Conservation (phyloP, 2,113 vertebrate genomes). For the Corvus moneduloides region DNA sequence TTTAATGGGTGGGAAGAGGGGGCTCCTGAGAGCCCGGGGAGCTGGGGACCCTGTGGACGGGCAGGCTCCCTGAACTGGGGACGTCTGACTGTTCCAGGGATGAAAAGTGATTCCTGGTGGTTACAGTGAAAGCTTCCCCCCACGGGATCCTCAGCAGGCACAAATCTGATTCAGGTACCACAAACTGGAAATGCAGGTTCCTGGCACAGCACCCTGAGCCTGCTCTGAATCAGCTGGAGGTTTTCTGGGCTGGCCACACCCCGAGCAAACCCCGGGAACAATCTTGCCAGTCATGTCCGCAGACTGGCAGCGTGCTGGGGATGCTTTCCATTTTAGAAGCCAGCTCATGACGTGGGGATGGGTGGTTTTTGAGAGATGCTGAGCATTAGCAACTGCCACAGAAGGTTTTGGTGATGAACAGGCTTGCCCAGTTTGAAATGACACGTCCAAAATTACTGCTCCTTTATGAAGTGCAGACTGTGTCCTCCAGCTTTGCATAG, state of each 20-base stretch:
- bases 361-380: not conserved
- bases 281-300: not conserved
- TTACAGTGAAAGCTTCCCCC: not conserved
- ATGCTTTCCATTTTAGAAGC: constrained; percentile 4
- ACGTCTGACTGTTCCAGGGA: rapidly evolving
- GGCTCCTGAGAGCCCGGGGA: rapidly evolving
- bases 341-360: not conserved
- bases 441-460: not conserved
- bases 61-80: not conserved
- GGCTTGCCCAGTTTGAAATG: constrained; percentile 6
- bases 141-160: not conserved
- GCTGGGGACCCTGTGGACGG: not conserved
- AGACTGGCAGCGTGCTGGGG: not conserved
- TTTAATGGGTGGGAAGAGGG: not conserved
- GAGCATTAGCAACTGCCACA: not conserved
- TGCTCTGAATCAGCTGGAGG: constrained; percentile 27
- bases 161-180: not conserved
- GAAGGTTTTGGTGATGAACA: not conserved
- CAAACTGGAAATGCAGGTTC: constrained; percentile 67
- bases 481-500: constrained; percentile 24
- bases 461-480: not conserved
- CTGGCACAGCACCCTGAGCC: not conserved
- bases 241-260: constrained; percentile 1
- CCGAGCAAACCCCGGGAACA: not conserved
- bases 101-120: not conserved